Evolutionary conservation across 92 coral and sea anemone species (phyloP).

Genomic region (Hydrozoanthus gracilis): DNA sequence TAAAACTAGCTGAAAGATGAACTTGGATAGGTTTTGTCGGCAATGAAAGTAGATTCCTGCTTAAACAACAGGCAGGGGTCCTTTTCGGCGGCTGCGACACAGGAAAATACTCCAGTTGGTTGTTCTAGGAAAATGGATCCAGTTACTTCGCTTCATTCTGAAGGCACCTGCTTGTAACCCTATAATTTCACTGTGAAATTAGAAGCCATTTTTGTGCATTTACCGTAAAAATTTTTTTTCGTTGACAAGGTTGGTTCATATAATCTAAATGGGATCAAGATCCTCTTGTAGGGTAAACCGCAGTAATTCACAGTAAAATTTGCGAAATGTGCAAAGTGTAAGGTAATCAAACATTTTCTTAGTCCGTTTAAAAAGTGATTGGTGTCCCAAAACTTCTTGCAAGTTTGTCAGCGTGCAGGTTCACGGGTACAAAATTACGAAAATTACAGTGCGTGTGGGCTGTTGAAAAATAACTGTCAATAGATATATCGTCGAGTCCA

Average conservation of each 20-base stretch:
- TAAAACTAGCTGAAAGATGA: neutral
- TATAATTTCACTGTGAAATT: constrained; percentile 5
- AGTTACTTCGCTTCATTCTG: neutral
- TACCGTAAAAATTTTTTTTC: neutral
- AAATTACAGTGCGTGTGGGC: neutral
- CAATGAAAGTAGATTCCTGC: neutral
- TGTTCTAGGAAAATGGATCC: neutral
- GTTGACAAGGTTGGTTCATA: constrained; percentile 19
- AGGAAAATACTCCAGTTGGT: neutral
- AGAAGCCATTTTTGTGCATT: constrained; percentile 20
- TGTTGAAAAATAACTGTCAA: neutral
- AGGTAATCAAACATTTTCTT: neutral
- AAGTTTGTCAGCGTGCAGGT: neutral
- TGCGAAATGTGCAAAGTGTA: neutral
- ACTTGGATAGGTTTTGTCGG: neutral
- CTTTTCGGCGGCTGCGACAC: neutral
- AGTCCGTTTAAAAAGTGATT: neutral
- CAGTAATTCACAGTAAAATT: constrained; percentile 35
- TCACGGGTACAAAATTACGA: neutral
- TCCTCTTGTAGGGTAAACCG: constrained; percentile 31
- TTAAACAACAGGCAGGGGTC: constrained; percentile 16
- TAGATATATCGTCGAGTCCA: neutral
- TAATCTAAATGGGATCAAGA: constrained; percentile 39
- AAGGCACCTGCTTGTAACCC: constrained; percentile 31
- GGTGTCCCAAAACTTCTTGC: neutral